Evolutionary conservation across 2,797 vertebrate species (phyloP), one percentile per base, ranked within the genome.

Genomic region (Lycodopsis pacificus): DNA sequence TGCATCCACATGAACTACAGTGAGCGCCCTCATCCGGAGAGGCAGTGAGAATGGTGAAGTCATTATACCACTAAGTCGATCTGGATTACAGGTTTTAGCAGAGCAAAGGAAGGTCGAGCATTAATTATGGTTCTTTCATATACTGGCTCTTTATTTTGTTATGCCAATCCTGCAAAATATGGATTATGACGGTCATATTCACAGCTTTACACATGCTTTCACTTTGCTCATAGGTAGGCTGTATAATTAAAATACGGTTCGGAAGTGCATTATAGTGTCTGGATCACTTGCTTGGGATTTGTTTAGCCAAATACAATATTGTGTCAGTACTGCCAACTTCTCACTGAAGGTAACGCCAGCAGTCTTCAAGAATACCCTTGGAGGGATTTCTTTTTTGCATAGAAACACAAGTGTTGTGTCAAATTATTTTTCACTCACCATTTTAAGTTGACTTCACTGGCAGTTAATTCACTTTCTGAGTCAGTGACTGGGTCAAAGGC

Each of bases 11-110:
- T 56, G 48, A 88, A 87, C 80, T 79, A 73, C 76, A 69, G 7
- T 57, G 72, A 79, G 73, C 56, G 44, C 65, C 54, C 20, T 48
- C 1, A 63, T 76, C 65, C 75, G 71, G 44, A 67, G 57, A 84
- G 68, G 61, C 79, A 82, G 61, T 30, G 42, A 83, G 81, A 86
- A 73, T 54, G 65, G 59, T 77, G 65, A 83, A 90, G 86, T 91
- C 88, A 91, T 92, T 90, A 91, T 71, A 85, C 54, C 58, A 61
- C 81, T 92, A 89, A 93, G 85, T 90, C 79, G 64, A 89, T 93
- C 86, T 88, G 87, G 91, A 91, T 93, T 93, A 92, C 64, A 82
- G 88, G 84, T 91, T 92, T 91, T 85, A 91, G 80, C 85, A 42
- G 83, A 79, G 90, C 86, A 86, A 79, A 85, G 80, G 77, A 89